phyloP scores from a whole-genome alignment of 92 coral and sea anemone species.

The Parazoanthus darwini region DNA sequence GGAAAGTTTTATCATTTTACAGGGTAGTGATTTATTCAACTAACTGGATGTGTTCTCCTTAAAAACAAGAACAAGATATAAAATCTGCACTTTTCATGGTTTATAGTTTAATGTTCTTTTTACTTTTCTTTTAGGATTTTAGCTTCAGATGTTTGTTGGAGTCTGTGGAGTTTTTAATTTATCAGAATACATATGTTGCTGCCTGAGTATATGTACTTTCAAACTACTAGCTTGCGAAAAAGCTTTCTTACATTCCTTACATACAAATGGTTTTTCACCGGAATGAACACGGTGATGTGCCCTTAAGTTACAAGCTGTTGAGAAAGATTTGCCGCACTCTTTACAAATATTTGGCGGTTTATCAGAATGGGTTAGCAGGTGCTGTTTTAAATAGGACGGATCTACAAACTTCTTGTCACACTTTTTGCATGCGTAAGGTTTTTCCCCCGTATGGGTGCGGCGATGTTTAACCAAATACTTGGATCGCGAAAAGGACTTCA shows the following conservation, averaged over 20 bases:
- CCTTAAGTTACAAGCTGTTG: background rate
- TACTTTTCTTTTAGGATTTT: too few species aligned
- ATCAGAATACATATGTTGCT: background rate
- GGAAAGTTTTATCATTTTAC: too few species aligned
- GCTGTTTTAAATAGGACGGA: background rate
- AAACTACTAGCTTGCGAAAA: background rate
- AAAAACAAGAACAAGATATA: too few species aligned
- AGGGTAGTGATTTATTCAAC: too few species aligned
- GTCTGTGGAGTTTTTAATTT: too few species aligned
- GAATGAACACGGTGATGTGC: background rate
- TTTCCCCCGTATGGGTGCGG: background rate
- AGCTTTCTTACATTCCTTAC: background rate
- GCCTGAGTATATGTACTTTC: background rate
- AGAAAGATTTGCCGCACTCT: background rate
- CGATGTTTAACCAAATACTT: background rate
- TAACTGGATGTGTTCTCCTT: too few species aligned
- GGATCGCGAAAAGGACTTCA: background rate
- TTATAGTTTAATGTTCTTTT: too few species aligned
- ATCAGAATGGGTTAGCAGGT: background rate
- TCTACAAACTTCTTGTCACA: background rate
- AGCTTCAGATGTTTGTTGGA: too few species aligned
- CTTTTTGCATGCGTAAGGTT: background rate
- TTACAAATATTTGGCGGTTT: background rate
- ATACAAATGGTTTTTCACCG: background rate
- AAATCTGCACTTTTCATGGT: too few species aligned